Evolutionary conservation across 2,888 invertebrate species (phyloP).

Genomic region (Gari tellinella): DNA sequence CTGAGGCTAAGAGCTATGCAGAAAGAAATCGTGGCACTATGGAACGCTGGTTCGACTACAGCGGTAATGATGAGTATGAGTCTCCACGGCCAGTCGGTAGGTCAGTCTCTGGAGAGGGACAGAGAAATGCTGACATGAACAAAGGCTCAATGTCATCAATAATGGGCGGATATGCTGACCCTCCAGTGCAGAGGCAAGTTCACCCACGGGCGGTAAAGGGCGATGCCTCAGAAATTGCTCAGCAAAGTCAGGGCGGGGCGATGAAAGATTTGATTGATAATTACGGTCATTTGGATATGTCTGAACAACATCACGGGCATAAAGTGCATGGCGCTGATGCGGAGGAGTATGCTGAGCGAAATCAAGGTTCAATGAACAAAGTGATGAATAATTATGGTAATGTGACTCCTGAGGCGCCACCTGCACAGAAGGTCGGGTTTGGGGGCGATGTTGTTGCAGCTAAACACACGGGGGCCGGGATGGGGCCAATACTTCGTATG

Average conservation of each 20-base stretch:
- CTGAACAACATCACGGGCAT: slow-evolving; percentile 56
- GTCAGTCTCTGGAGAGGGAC: slow-evolving; percentile 64
- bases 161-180: slow-evolving; percentile 77
- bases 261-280: slow-evolving; percentile 77
- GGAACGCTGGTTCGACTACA: slow-evolving; percentile 73
- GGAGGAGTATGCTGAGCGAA: slow-evolving; percentile 74
- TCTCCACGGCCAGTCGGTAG: slow-evolving; percentile 70
- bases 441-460: slow-evolving; percentile 74
- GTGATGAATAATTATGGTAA: slow-evolving; percentile 72
- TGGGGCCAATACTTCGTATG: slow-evolving; percentile 77
- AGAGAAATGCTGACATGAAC: slow-evolving; percentile 68
- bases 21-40: slow-evolving; percentile 66
- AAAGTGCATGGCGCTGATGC: slow-evolving; percentile 77
- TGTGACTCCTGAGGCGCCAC: slow-evolving; percentile 60
- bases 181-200: slow-evolving; percentile 61
- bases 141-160: slow-evolving; percentile 75
- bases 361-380: slow-evolving; percentile 74
- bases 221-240: slow-evolving; percentile 71
- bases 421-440: slow-evolving; percentile 67
- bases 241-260: slow-evolving; percentile 73
- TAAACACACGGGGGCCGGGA: slow-evolving; percentile 73
- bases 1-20: slow-evolving; percentile 73
- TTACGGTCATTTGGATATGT: slow-evolving; percentile 70
- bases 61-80: slow-evolving; percentile 62
- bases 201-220: slow-evolving; percentile 74